Percentiles rank a stretch among this genome's conserved stretches.
phyloP scores from a whole-genome alignment of 2,797 vertebrate species.

The Neopelma chrysocephalum region DNA sequence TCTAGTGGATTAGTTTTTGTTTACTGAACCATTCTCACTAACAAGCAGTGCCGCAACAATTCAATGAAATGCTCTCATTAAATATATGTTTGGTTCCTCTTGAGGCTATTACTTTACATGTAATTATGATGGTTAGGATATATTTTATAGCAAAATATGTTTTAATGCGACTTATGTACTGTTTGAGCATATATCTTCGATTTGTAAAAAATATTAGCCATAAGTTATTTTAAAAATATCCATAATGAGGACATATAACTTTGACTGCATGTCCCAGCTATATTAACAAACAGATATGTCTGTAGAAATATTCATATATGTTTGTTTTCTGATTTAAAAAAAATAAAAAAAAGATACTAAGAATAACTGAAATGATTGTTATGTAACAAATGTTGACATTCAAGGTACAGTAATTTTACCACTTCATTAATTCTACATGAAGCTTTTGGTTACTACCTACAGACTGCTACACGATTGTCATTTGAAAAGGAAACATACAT shows the following conservation, averaged over 20 bases:
- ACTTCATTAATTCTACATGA: background rate
- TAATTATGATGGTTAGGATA: background rate
- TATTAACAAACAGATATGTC: background rate
- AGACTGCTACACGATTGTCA: background rate
- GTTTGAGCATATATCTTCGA: background rate
- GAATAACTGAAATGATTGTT: background rate
- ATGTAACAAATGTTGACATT: background rate
- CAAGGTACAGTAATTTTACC: background rate
- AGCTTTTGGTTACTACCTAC: background rate
- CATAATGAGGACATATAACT: background rate
- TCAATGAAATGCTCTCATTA: background rate
- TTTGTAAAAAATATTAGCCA: background rate
- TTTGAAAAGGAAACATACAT: background rate
- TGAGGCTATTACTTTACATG: background rate
- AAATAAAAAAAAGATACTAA: background rate
- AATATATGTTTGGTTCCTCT: background rate
- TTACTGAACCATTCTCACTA: slow-evolving; percentile 1
- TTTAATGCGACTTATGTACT: background rate
- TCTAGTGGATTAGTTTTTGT: background rate
- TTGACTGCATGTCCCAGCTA: background rate
- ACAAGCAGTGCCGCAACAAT: background rate
- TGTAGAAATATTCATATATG: background rate
- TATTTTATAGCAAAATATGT: background rate
- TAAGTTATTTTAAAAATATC: background rate
- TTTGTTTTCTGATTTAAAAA: background rate